These are phyloP conservation scores for Lithobates pipiens DNA, from an alignment of 2,797 vertebrate genomes.

Conservation along the genomic window DNA sequence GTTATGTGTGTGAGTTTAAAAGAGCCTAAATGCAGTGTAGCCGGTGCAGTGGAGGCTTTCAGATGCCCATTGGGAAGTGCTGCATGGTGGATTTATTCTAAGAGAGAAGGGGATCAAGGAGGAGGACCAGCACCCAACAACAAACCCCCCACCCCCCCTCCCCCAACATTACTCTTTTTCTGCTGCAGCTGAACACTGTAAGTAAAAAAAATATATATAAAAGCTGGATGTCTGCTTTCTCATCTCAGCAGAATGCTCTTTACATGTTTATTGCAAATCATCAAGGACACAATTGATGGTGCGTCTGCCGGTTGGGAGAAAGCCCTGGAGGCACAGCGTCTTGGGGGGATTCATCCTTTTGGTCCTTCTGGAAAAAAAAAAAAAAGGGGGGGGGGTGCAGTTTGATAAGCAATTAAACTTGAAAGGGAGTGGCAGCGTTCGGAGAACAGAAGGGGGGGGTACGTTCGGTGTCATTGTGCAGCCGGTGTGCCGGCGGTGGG, in stretches of 20 bases:
- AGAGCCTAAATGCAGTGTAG: slow-evolving; percentile 38
- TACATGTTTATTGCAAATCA: slow-evolving; percentile 13
- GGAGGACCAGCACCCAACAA: not conserved
- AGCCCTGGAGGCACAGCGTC: not conserved
- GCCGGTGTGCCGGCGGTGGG: not conserved
- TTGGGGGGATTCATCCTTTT: no score
- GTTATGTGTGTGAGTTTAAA: slow-evolving; percentile 60
- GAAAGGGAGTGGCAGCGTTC: slow-evolving; percentile 31
- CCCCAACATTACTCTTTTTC: not conserved
- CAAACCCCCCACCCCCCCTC: not conserved
- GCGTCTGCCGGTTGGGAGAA: not conserved
- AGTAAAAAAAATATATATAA: slow-evolving; percentile 19
- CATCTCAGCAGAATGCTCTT: slow-evolving; percentile 1
- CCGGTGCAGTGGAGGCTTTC: slow-evolving; percentile 40
- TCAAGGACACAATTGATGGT: slow-evolving; percentile 14
- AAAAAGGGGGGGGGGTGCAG: not conserved
- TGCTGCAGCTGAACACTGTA: slow-evolving; percentile 22
- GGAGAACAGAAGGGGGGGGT: not conserved
- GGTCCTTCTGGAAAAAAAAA: no score
- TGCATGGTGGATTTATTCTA: slow-evolving; percentile 48
- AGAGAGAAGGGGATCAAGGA: not conserved
- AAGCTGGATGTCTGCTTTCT: not conserved
- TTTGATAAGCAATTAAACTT: slow-evolving; percentile 13
- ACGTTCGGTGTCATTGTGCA: slow-evolving; percentile 17
- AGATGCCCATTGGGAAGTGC: slow-evolving; percentile 30